A percentile compares a stretch with the other conserved stretches of the same genome.
These are phyloP conservation scores for Carposina sasakii DNA, from an alignment of 1,140 invertebrate genomes.

Conservation along the genomic window DNA sequence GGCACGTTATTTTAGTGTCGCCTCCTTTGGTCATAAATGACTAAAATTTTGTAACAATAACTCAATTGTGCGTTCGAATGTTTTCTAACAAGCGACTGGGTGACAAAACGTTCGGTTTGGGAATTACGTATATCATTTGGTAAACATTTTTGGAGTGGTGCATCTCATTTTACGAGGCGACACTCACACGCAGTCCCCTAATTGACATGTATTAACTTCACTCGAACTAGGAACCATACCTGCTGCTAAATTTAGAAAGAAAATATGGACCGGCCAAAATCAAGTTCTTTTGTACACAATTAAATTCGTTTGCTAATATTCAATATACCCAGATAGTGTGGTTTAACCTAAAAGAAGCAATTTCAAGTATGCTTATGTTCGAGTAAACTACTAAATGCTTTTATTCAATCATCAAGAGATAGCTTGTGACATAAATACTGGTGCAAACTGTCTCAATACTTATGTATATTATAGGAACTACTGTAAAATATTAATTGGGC, in stretches of 20 bases:
- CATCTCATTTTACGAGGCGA: conserved; percentile 48
- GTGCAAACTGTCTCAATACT: too few species aligned
- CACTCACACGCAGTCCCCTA: conserved; percentile 67
- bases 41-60: conserved; percentile 54
- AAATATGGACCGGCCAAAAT: too few species aligned
- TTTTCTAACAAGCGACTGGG: conserved; percentile 32
- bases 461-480: too few species aligned
- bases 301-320: too few species aligned
- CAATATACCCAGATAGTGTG: too few species aligned
- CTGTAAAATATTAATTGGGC: conserved; percentile 44
- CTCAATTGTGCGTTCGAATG: conserved; percentile 65
- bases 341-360: too few species aligned
- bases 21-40: conserved; percentile 65
- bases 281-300: too few species aligned
- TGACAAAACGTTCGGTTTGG: conserved; percentile 5
- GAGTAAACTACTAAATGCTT: too few species aligned
- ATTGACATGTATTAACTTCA: conserved; percentile 74
- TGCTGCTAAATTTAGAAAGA: conserved; percentile 71
- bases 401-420: too few species aligned
- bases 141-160: neutral
- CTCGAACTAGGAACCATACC: conserved; percentile 73
- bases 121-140: neutral
- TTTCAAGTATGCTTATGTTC: too few species aligned
- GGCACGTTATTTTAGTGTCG: conserved; percentile 72
- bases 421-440: too few species aligned